Evolutionary conservation across 2,888 invertebrate species (phyloP), one percentile per base, ranked within the genome.

Genomic region (Lasioglossum morio): DNA sequence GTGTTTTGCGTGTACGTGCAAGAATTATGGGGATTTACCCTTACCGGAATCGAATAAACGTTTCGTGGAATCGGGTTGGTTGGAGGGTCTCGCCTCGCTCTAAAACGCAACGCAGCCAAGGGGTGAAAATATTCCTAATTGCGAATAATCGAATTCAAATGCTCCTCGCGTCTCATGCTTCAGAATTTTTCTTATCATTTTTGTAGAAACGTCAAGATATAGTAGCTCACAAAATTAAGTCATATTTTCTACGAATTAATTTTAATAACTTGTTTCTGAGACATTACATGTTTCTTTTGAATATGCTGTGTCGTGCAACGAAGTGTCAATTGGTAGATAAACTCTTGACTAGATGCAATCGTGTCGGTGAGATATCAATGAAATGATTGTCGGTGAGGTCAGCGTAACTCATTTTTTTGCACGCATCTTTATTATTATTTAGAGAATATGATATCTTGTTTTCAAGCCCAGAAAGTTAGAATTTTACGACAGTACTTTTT

Each of bases 1-100:
- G 75, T 86, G 87, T 87, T 87, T 86, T 87, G 86, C 86, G 87
- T 87, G 87, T 80, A 86, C 86, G 82, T 76, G 82, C 72, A 72
- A 86, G 87, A 87, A 76, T 87, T 87, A 87, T 82, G 77, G 77
- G 75, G 80, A 87, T 78, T 86, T 72, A 76, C 86, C 86, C 79
- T 79, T 74, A 34, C 63, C 46, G 40, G 37, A 72, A 87, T 87
- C 86, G 81, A 86, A 82, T 77, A 77, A 86, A 81, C 77, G 85
- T 77, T 85, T 85, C 80, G 40, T 30, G 57, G 81, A 86, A 85
- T 81, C 63, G 48, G 2, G 46, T 30, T 34, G 34, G 66, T 19
- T 34, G 19, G 66, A 66, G 34, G 66, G 66, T 66, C 34, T 30
- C 34, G 77, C 40, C 23, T 23, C 37, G 37, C 12, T 34, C 12